A percentile compares a stretch with the other conserved stretches of the same genome.
Evolutionary conservation across 2,888 invertebrate species (phyloP).

Genomic region (Bimastos eiseni): DNA sequence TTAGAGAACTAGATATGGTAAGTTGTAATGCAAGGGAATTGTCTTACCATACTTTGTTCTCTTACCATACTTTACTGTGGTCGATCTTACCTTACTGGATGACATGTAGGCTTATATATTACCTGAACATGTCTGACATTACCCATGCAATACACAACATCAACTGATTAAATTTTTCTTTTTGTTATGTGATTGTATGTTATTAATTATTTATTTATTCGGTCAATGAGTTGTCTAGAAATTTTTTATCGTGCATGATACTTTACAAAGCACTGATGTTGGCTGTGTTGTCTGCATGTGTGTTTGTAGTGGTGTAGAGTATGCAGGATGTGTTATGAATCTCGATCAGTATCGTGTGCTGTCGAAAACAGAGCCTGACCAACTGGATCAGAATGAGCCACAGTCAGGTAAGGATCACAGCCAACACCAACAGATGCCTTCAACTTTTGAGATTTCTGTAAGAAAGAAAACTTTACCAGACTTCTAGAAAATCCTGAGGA

Average conservation of each 20-base stretch:
- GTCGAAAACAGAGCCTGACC: constrained; percentile 42
- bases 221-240: too few species aligned
- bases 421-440: background rate
- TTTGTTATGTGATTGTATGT: background rate
- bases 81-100: too few species aligned
- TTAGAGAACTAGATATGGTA: too few species aligned
- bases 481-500: background rate
- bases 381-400: background rate
- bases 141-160: background rate
- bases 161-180: background rate
- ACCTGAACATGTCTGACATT: background rate
- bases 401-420: background rate
- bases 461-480: background rate
- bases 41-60: too few species aligned
- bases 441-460: background rate
- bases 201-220: too few species aligned
- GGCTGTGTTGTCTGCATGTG: background rate
- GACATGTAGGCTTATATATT: too few species aligned
- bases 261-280: background rate
- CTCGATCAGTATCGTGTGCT: constrained; percentile 76
- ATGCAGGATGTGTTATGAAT: constrained; percentile 88
- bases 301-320: constrained; percentile 77
- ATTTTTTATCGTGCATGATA: too few species aligned
- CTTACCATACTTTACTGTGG: too few species aligned
- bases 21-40: too few species aligned